A percentile compares a stretch with the other conserved stretches of the same genome.
Evolutionary conservation across 2,888 invertebrate species (phyloP).

Genomic region (Agonopterix heracliana): DNA sequence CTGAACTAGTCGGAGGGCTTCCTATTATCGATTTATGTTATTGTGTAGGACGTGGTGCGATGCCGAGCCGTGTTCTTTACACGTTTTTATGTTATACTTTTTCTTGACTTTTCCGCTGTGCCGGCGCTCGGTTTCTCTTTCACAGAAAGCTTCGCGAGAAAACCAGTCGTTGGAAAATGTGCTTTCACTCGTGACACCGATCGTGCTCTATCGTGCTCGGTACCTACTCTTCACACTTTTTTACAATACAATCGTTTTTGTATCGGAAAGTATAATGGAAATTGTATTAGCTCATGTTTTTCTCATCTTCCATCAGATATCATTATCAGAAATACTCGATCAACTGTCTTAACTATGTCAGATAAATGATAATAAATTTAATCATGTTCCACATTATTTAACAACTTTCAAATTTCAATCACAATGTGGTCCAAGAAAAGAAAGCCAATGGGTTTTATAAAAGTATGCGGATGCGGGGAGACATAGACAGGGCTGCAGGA

Average conservation of each 20-base stretch:
- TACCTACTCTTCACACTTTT: background rate
- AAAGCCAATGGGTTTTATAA: background rate
- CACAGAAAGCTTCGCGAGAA: slow-evolving; percentile 46
- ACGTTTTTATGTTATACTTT: slow-evolving; percentile 46
- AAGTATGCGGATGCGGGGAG: slow-evolving; percentile 5
- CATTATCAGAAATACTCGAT: too few relatives aligned
- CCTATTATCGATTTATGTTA: slow-evolving; percentile 74
- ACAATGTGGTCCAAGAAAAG: too few relatives aligned
- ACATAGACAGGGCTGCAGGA: slow-evolving; percentile 3
- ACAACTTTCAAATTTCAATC: too few relatives aligned
- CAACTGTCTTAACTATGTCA: background rate
- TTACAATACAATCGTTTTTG: background rate
- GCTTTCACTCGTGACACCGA: slow-evolving; percentile 50
- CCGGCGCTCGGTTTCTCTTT: slow-evolving; percentile 51
- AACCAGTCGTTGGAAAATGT: slow-evolving; percentile 49
- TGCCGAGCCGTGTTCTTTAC: slow-evolving; percentile 33
- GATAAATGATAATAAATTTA: slow-evolving; percentile 10
- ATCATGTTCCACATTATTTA: slow-evolving; percentile 17
- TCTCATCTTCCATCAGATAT: too few relatives aligned
- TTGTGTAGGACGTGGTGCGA: slow-evolving; percentile 51
- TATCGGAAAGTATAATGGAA: background rate
- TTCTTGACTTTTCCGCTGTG: slow-evolving; percentile 45
- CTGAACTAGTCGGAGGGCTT: slow-evolving; percentile 75
- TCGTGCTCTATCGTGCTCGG: background rate
- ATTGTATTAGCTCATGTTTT: too few relatives aligned